A percentile compares a stretch with the other conserved stretches of the same genome.
phyloP scores from a whole-genome alignment of 2,888 invertebrate genomes.

The Caenorhabditis sp. region DNA sequence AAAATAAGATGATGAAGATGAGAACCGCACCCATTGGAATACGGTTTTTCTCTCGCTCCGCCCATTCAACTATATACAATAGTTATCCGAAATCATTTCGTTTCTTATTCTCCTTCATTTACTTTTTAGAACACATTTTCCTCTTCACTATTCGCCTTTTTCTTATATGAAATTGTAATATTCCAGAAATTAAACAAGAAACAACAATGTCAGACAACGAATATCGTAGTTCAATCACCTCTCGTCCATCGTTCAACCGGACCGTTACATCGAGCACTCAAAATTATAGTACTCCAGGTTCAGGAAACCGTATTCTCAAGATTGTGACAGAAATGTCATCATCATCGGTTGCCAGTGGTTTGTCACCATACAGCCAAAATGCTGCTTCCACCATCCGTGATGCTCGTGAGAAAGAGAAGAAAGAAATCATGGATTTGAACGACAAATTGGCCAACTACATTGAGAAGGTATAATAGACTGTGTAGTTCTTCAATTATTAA shows the following conservation, averaged over 20 bases:
- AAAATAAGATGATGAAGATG: background rate
- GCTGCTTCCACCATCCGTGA: constrained; percentile 73
- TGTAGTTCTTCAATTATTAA: constrained; percentile 25
- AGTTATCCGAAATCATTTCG: background rate
- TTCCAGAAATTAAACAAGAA: background rate
- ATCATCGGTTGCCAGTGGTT: constrained; percentile 40
- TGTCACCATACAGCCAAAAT: constrained; percentile 56
- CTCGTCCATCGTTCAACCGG: constrained; percentile 59
- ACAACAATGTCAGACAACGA: constrained; percentile 46
- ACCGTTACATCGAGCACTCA: constrained; percentile 44
- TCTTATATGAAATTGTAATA: background rate
- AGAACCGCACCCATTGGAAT: constrained; percentile 5
- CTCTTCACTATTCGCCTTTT: background rate
- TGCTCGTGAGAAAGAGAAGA: constrained; percentile 74
- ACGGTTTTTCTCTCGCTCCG: background rate
- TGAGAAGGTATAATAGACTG: constrained; percentile 72
- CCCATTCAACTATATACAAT: background rate
- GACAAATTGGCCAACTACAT: constrained; percentile 75
- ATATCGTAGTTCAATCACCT: constrained; percentile 60
- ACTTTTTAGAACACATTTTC: background rate
- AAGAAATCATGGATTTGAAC: constrained; percentile 75
- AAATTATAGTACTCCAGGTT: constrained; percentile 46
- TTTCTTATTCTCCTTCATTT: background rate
- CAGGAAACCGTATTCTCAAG: constrained; percentile 64
- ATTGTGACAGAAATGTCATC: constrained; percentile 68